These are phyloP conservation scores for Conger conger DNA, from an alignment of 2,113 vertebrate genomes.

Conservation along the genomic window DNA sequence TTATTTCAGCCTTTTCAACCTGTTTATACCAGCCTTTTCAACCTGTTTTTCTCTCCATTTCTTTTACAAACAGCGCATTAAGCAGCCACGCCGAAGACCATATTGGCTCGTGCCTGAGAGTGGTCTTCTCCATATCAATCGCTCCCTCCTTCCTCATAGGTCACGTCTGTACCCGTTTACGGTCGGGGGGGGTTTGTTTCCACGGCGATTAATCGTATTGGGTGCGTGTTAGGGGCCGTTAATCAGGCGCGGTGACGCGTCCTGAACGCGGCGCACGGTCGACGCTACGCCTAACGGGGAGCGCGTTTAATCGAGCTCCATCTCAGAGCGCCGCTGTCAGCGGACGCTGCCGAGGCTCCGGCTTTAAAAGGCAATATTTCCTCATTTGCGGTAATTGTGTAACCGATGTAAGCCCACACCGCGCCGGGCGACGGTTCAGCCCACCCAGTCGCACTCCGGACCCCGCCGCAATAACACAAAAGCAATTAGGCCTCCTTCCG, in stretches of 20 bases:
- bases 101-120: slow-evolving; percentile 34
- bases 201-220: slow-evolving; percentile 26
- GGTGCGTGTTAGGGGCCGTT: background rate
- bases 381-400: slow-evolving; percentile 73
- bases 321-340: background rate
- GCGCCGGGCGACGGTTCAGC: slow-evolving; percentile 62
- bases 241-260: background rate
- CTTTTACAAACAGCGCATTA: slow-evolving; percentile 10
- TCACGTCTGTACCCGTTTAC: slow-evolving; percentile 28
- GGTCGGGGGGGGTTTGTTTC: slow-evolving; percentile 38
- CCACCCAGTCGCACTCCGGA: slow-evolving; percentile 45
- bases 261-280: too few relatives aligned
- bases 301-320: background rate
- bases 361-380: slow-evolving; percentile 71
- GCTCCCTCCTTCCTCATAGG: slow-evolving; percentile 28
- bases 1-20: background rate
- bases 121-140: slow-evolving; percentile 38
- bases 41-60: background rate
- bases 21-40: background rate
- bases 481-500: slow-evolving; percentile 68
- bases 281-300: background rate
- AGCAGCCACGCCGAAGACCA: background rate
- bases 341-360: slow-evolving; percentile 43
- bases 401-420: slow-evolving; percentile 69
- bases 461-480: slow-evolving; percentile 61